Percentiles rank a stretch among this genome's conserved stretches.
Conservation (phyloP, 2,888 invertebrate genomes). For the Stomorhina lunata region DNA sequence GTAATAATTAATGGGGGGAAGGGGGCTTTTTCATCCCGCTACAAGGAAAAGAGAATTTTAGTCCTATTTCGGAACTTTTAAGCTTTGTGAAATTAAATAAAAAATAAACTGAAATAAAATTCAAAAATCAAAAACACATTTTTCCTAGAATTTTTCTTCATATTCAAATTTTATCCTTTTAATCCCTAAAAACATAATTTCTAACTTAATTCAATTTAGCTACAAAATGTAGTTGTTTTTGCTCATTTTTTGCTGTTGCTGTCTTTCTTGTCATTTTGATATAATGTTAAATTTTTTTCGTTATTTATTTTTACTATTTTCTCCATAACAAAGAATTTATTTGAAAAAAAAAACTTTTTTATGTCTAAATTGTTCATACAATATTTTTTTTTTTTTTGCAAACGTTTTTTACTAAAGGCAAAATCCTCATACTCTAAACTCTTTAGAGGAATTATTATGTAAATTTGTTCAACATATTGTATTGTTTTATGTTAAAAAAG, state of each 20-base stretch:
- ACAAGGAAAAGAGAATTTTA: too few species aligned
- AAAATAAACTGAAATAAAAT: too few species aligned
- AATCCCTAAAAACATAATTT: background rate
- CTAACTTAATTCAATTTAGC: conserved; percentile 12
- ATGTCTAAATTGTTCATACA: background rate
- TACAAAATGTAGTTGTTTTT: background rate
- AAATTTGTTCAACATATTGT: conserved; percentile 58
- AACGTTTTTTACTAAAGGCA: background rate
- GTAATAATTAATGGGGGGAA: too few species aligned
- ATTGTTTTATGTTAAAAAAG: too few species aligned
- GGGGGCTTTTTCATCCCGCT: too few species aligned
- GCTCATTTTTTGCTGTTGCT: background rate
- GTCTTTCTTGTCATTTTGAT: conserved; percentile 24
- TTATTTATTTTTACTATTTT: background rate
- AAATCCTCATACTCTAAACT: too few species aligned
- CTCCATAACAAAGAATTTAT: conserved; percentile 18
- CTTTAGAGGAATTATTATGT: conserved; percentile 49
- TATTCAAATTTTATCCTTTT: background rate
- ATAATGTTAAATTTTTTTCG: conserved; percentile 11
- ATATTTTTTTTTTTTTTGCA: background rate
- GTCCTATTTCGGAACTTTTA: too few species aligned
- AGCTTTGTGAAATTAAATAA: too few species aligned
- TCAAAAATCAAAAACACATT: too few species aligned
- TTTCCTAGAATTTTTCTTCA: background rate
- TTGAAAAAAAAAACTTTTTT: background rate